Base-by-base conservation (phyloP, 2,113 vertebrate species). In the Actenoides lindsayi region DNA sequence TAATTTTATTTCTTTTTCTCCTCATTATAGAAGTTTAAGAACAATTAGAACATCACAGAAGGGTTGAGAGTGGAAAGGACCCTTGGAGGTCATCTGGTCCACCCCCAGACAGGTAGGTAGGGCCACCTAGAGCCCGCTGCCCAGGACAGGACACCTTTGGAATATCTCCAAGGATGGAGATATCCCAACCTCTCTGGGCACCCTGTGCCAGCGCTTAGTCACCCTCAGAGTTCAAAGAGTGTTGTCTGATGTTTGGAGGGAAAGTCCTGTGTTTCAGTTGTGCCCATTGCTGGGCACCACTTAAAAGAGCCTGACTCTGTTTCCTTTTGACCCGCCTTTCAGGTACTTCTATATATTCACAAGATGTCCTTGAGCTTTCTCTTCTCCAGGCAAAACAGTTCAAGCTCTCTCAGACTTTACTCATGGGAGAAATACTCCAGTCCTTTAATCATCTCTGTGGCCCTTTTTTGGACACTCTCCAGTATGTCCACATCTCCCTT, bases 1-100 rank as follows among this genome's bases (percentile, higher is more conserved):
- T 21, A 56, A 54, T 17, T 0, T 0, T 11, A 37, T 37, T 74
- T 71, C 20, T 35, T 24, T 24, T 35, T 24, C 4, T 16, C 35
- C 3, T 16, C 35, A 16, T 70, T 28, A 44, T 11, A 25, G 6
- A 93, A 75, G 18, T 50, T 82, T 53, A 84, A 81, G n/a, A 85
- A 71, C 16, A 64, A 83, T 35, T 65, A 85, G 27, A 64, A 56
- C 41, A 37, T 42, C 33, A 73, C 21, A 68, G 11, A 68, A 31
- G 14, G 7, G 14, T 30, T 70, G 30, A 77, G 18, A 24, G 3
- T 41, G 9, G n/a, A 73, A 87, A 33, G 11, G 35, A 46, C 39
- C 15, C 67, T 24, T 85, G 70, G 16, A 84, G 25, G 28, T 73
- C 37, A 85, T 17, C 33, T 57, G 42, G n/a, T 68, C 76, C 31